A percentile compares a stretch with the other conserved stretches of the same genome.
phyloP scores from a whole-genome alignment of 2,888 invertebrate species.

The Pyrrhosoma nymphula region DNA sequence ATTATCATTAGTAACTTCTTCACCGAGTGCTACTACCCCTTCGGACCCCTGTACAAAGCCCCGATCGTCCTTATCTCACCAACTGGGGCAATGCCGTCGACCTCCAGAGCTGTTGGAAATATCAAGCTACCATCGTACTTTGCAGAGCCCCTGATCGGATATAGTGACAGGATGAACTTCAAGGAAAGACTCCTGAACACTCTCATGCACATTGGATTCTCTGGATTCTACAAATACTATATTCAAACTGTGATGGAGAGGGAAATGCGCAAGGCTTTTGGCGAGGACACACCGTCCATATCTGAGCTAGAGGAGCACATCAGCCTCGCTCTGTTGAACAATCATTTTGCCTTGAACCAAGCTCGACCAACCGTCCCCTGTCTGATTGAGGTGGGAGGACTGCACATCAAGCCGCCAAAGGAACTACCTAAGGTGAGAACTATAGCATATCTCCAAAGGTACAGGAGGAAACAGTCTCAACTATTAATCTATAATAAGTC shows the following conservation, averaged over 20 bases:
- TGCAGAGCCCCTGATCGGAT: slow-evolving; percentile 74
- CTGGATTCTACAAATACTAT: slow-evolving; percentile 53
- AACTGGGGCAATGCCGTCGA: slow-evolving; percentile 72
- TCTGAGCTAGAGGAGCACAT: neutral
- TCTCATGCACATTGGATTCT: slow-evolving; percentile 63
- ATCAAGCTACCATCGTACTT: slow-evolving; percentile 74
- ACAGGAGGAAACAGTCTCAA: no score
- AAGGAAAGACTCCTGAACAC: slow-evolving; percentile 72
- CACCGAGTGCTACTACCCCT: slow-evolving; percentile 78
- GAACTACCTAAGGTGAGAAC: slow-evolving; percentile 71
- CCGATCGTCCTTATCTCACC: slow-evolving; percentile 77
- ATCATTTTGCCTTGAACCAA: slow-evolving; percentile 64
- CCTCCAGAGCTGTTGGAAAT: slow-evolving; percentile 70
- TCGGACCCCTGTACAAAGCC: slow-evolving; percentile 79
- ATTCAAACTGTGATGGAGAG: slow-evolving; percentile 69
- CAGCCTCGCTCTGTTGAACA: slow-evolving; percentile 1
- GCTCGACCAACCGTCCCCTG: slow-evolving; percentile 70
- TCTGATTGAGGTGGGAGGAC: slow-evolving; percentile 71
- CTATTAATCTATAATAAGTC: no score
- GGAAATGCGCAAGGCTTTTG: slow-evolving; percentile 18
- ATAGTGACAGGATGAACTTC: slow-evolving; percentile 73
- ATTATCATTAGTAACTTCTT: slow-evolving; percentile 79
- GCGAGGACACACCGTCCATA: slow-evolving; percentile 40
- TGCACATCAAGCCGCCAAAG: slow-evolving; percentile 71
- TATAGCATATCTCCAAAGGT: no score